Base-by-base conservation (phyloP, 2,113 vertebrate species). In the Hiodon alosoides region DNA sequence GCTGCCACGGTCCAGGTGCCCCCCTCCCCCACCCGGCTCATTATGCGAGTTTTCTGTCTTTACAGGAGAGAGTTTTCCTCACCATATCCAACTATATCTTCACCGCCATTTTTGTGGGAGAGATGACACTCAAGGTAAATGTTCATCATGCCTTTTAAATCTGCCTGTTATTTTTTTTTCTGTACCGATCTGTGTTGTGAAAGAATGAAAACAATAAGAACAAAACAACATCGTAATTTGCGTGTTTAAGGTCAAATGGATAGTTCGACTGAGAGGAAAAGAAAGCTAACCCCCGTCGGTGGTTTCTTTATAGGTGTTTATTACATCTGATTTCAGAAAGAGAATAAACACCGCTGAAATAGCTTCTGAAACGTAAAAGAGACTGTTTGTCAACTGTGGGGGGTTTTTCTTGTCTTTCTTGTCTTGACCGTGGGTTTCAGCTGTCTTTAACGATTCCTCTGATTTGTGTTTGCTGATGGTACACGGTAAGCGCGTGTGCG, bases 11-110 rank as follows among this genome's bases (percentile, higher is more conserved):
- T 67, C 6, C 68, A 16, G 62, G n/a, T 70, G 4, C 57, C 5
- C 46, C 17, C 51, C 48, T 70, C 77, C 74, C 58, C 67, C 53
- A n/a, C 31, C 31, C 2, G 31, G 31, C 31, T 31, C 31, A 31
- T 31, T 31, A 0, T 81, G 67, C 78, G 46, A 3, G 7, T 46
- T 71, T 17, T 79, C 64, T 64, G n/a, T 76, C 31, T 71, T 47
- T 76, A 51, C 76, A 99, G 97, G 97, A 99, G 79, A 91, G 97
- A 79, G 93, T 98, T 80, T 98, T 99, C 85, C 97, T 99, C 81
- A 98, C 95, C 46, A 94, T 98, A 79, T 99, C 97, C 87, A 99
- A 99, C 91, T 99, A 99, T 90, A 96, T 98, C 89, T 99, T 99
- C 90, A 99, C 97, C 68, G 95, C 96, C 83, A 98, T 98, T 86